Evolutionary conservation across 2,797 vertebrate species (phyloP).

Genomic region (Pipistrellus nathusii): DNA sequence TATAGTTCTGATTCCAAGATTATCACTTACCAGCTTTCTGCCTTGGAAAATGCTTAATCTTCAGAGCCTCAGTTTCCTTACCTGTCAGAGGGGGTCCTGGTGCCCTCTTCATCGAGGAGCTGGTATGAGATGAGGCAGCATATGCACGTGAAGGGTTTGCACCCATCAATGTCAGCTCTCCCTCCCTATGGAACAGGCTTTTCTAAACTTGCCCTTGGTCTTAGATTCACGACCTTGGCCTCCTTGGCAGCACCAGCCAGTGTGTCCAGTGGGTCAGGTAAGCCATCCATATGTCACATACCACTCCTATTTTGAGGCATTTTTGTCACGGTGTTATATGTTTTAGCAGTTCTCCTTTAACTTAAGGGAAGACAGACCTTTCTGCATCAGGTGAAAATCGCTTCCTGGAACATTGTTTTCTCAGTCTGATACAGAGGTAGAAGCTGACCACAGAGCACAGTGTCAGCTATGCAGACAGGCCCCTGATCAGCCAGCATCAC

Average conservation of each 20-base stretch:
- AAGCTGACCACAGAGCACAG: constrained; percentile 52
- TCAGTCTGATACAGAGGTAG: background rate
- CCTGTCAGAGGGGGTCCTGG: background rate
- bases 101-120: background rate
- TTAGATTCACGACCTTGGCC: background rate
- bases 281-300: background rate
- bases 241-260: background rate
- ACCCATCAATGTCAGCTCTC: background rate
- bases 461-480: constrained; percentile 55
- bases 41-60: background rate
- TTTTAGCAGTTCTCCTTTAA: background rate
- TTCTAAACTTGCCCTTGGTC: background rate
- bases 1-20: background rate
- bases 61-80: background rate
- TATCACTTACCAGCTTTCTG: background rate
- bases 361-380: background rate
- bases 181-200: background rate
- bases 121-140: background rate
- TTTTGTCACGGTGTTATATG: background rate
- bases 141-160: background rate
- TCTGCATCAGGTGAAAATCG: constrained; percentile 33
- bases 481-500: background rate
- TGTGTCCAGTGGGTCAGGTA: background rate
- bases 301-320: background rate
- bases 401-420: constrained; percentile 54